phyloP scores from a whole-genome alignment of 2,888 invertebrate species.

The Euproctis similis region DNA sequence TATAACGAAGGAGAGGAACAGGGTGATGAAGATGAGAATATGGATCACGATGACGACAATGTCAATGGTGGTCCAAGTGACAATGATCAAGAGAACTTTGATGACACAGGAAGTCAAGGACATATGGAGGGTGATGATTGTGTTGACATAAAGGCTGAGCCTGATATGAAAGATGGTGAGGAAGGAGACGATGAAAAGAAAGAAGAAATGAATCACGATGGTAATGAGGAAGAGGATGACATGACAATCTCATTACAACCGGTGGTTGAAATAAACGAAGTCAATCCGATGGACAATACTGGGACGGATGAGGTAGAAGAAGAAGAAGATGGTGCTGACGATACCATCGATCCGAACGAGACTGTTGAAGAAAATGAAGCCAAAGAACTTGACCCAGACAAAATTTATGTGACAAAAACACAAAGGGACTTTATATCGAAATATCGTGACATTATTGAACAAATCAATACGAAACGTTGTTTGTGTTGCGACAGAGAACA shows the following conservation, averaged over 20 bases:
- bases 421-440: slow-evolving; percentile 65
- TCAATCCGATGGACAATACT: slow-evolving; percentile 49
- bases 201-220: slow-evolving; percentile 39
- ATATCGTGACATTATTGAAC: slow-evolving; percentile 63
- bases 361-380: slow-evolving; percentile 36
- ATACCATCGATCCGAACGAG: slow-evolving; percentile 38
- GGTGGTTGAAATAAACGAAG: slow-evolving; percentile 66
- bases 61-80: slow-evolving; percentile 39
- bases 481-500: slow-evolving; percentile 65
- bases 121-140: slow-evolving; percentile 34
- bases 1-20: slow-evolving; percentile 34
- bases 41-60: slow-evolving; percentile 28
- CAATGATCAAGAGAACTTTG: slow-evolving; percentile 33
- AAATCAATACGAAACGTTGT: slow-evolving; percentile 68
- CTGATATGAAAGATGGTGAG: slow-evolving; percentile 28
- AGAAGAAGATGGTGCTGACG: slow-evolving; percentile 32
- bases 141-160: slow-evolving; percentile 30
- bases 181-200: slow-evolving; percentile 31
- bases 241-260: slow-evolving; percentile 50
- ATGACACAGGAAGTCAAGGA: slow-evolving; percentile 35
- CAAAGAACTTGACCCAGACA: slow-evolving; percentile 56
- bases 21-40: slow-evolving; percentile 23
- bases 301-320: slow-evolving; percentile 53
- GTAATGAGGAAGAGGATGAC: slow-evolving; percentile 51
- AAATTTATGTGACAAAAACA: slow-evolving; percentile 56